A percentile compares a stretch with the other conserved stretches of the same genome.
Conservation (phyloP, 2,113 vertebrate species). For the Thomomys bottae region DNA sequence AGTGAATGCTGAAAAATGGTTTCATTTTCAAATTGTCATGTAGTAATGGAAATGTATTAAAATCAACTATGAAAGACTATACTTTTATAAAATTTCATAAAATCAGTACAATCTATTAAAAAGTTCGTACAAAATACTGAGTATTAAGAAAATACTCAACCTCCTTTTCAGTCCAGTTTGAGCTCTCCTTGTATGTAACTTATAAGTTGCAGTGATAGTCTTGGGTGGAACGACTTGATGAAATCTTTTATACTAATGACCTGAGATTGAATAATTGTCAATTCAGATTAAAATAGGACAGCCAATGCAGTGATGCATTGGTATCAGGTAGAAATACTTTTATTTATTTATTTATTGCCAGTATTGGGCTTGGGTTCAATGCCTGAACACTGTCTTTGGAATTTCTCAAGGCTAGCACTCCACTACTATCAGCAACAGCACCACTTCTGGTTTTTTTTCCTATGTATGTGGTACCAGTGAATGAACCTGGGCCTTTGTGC, state of each 20-base stretch:
- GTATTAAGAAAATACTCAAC: not conserved
- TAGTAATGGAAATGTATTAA: not conserved
- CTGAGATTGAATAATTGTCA: not conserved
- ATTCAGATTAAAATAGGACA: not conserved
- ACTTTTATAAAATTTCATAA: not conserved
- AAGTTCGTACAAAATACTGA: not conserved
- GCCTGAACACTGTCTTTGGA: no score
- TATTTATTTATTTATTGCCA: no score
- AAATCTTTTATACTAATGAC: not conserved
- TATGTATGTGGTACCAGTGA: no score
- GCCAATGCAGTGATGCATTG: not conserved
- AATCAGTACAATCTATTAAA: not conserved
- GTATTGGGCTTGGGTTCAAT: no score
- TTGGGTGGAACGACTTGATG: not conserved
- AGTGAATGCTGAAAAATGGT: not conserved
- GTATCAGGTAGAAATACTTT: no score
- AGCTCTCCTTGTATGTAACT: not conserved
- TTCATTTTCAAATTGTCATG: not conserved
- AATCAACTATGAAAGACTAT: not conserved
- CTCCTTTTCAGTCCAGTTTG: not conserved
- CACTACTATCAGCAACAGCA: no score
- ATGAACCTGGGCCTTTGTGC: no score
- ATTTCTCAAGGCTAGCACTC: no score
- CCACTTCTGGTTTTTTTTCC: no score
- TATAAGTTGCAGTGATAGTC: not conserved